Evolutionary conservation across 2,113 vertebrate species (phyloP).

Genomic region (Coturnix japonica): DNA sequence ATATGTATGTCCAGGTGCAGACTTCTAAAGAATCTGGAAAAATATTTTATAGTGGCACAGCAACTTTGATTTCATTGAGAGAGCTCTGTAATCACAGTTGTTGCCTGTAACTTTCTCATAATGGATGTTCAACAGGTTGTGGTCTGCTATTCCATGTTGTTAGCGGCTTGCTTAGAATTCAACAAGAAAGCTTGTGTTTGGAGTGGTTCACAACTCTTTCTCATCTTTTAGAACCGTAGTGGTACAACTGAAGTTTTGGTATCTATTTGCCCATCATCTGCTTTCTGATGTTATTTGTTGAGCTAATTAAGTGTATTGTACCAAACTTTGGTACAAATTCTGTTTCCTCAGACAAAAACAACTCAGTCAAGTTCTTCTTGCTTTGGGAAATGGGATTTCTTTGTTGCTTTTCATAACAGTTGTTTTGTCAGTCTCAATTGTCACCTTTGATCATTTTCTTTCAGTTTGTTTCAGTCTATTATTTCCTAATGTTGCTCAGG

Average conservation of each 20-base stretch:
- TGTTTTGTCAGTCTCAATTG: background rate
- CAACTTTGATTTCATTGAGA: background rate
- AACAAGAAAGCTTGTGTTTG: background rate
- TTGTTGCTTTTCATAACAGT: background rate
- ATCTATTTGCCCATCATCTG: background rate
- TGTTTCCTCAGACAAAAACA: background rate
- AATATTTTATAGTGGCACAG: background rate
- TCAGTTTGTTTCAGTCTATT: background rate
- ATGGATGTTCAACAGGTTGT: background rate
- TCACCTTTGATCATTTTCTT: background rate
- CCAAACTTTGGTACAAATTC: background rate
- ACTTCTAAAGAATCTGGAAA: background rate
- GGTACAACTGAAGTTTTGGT: background rate
- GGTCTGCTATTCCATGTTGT: background rate
- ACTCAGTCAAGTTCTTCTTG: background rate
- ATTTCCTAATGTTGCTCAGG: background rate
- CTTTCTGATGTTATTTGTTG: background rate
- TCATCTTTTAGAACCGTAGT: background rate
- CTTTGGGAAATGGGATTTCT: background rate
- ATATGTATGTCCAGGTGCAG: background rate
- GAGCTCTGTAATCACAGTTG: background rate
- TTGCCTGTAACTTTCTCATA: background rate
- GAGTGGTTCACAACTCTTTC: background rate
- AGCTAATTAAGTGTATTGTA: background rate
- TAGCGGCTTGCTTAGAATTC: background rate